Evolutionary conservation across 2,888 invertebrate genomes (phyloP).

Genomic region (Drosophila macrospina): DNA sequence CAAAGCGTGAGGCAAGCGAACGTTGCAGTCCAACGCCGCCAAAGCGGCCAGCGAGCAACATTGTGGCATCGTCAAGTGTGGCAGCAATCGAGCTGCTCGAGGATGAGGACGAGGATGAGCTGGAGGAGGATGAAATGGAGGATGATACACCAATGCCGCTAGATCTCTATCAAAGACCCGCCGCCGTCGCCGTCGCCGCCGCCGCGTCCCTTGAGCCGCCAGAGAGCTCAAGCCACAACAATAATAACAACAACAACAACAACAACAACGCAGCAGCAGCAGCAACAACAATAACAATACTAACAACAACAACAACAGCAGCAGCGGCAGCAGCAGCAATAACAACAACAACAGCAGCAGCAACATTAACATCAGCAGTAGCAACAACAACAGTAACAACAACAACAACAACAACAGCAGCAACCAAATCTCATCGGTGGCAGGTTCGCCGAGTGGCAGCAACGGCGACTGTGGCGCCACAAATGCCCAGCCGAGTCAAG

Average conservation of each 20-base stretch:
- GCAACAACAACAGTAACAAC: conserved; percentile 58
- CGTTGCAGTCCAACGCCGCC: conserved; percentile 84
- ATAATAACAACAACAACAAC: conserved; percentile 24
- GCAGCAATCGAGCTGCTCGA: conserved; percentile 58
- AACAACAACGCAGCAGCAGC: conserved; percentile 9
- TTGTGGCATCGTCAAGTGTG: conserved; percentile 36
- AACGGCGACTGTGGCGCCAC: conserved; percentile 56
- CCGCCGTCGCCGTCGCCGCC: conserved; percentile 45
- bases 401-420: conserved; percentile 40
- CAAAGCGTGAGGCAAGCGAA: conserved; percentile 82
- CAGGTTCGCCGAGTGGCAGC: conserved; percentile 60
- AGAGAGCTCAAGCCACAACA: conserved; percentile 37
- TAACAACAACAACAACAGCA: conserved; percentile 31
- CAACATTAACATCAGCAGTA: conserved; percentile 43
- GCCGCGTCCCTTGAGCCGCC: conserved; percentile 60
- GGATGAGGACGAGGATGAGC: conserved; percentile 61
- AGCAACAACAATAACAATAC: conserved; percentile 37
- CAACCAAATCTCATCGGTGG: conserved; percentile 27
- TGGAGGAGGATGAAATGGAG: conserved; percentile 53
- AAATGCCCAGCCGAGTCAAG: conserved; percentile 36
- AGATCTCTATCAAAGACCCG: conserved; percentile 85
- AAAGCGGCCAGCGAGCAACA: conserved; percentile 65
- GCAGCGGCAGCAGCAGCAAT: conserved; percentile 67
- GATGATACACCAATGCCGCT: conserved; percentile 82
- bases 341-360: conserved; percentile 53